Percentiles rank a stretch among this genome's conserved stretches.
Evolutionary conservation across 2,797 vertebrate genomes (phyloP).

Genomic region (Lophius americanus): DNA sequence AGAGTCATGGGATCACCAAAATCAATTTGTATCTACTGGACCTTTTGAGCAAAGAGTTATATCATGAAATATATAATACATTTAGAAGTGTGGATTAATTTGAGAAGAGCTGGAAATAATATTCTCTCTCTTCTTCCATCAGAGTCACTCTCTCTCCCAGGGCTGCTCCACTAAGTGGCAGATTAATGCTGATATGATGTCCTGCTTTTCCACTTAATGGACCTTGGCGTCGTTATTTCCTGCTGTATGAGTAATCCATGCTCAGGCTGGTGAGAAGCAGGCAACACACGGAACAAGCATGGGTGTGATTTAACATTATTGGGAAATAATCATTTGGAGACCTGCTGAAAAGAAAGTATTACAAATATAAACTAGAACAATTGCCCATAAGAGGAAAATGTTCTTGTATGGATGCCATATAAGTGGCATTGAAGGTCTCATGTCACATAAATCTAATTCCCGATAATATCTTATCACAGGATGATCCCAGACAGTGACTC

Average conservation of each 20-base stretch:
- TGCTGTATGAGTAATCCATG: conserved; percentile 79
- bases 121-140: conserved; percentile 31
- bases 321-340: conserved; percentile 52
- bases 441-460: conserved; percentile 52
- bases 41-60: conserved; percentile 29
- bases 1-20: conserved; percentile 4
- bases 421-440: conserved; percentile 18
- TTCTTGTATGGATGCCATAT: conserved; percentile 28
- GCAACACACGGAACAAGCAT: conserved; percentile 71
- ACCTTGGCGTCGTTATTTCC: conserved; percentile 82
- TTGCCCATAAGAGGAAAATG: conserved; percentile 42
- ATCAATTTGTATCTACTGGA: conserved; percentile 17
- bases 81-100: conserved; percentile 36
- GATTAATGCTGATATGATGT: conserved; percentile 84
- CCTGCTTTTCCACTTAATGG: conserved; percentile 82
- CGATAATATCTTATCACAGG: conserved; percentile 46
- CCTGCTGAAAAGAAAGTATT: conserved; percentile 44
- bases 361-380: conserved; percentile 41
- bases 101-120: conserved; percentile 51
- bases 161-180: conserved; percentile 78
- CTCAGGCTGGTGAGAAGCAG: conserved; percentile 61
- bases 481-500: conserved; percentile 15
- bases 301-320: conserved; percentile 62
- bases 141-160: conserved; percentile 53
- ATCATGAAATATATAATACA: conserved; percentile 22